Percentiles rank a stretch among this genome's conserved stretches.
phyloP scores from a whole-genome alignment of 37 sponge, comb jelly and placozoan genomes.

The Aplysina aerophoba region DNA sequence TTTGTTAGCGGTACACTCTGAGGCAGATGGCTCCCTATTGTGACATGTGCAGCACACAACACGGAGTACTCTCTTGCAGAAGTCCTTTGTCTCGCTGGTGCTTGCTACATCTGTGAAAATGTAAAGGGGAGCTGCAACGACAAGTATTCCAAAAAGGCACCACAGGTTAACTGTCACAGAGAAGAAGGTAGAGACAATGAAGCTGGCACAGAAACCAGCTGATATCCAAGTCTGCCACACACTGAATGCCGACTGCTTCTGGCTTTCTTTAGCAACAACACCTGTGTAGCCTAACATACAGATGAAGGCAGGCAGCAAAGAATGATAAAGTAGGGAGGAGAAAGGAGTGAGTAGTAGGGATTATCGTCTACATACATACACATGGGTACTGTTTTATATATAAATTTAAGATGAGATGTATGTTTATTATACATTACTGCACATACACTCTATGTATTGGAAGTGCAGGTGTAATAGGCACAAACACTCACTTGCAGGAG shows the following conservation, averaged over 20 bases:
- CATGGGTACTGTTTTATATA: no score
- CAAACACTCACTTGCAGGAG: slow-evolving; percentile 45
- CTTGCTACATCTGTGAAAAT: neutral
- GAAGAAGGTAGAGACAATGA: neutral
- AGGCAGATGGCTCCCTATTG: no score
- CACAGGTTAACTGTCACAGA: neutral
- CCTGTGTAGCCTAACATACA: neutral
- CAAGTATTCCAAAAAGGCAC: neutral
- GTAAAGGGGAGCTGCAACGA: slow-evolving; percentile 5
- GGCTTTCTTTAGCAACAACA: neutral
- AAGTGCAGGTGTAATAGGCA: no score
- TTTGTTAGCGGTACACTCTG: no score
- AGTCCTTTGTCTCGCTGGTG: neutral
- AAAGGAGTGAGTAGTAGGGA: no score
- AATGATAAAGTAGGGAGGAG: no score
- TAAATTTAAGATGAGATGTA: no score
- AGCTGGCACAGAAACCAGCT: neutral
- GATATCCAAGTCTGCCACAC: neutral
- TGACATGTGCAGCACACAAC: no score
- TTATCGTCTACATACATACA: no score
- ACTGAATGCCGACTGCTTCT: neutral
- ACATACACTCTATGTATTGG: no score
- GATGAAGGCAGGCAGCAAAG: no score
- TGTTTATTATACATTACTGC: no score
- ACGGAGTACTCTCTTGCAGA: neutral